Evolutionary conservation across 2,888 invertebrate genomes (phyloP).

Genomic region (Macropis europaea): DNA sequence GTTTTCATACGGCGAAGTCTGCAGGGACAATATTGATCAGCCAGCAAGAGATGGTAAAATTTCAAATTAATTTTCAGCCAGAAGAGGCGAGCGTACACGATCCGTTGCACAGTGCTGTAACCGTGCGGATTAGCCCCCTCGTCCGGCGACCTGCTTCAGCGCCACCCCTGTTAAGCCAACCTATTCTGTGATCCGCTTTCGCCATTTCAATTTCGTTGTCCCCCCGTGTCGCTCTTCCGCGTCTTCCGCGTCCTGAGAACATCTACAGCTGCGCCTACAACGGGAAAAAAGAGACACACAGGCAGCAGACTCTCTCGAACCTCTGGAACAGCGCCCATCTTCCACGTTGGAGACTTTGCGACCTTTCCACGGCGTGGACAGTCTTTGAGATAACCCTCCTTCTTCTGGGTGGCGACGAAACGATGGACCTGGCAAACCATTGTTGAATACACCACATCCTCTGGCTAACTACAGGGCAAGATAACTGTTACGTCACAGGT

Average conservation of each 20-base stretch:
- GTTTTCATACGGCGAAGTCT: neutral
- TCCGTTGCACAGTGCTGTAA: constrained; percentile 51
- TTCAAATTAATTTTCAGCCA: constrained; percentile 59
- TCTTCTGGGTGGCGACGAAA: constrained; percentile 40
- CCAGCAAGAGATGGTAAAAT: constrained; percentile 37
- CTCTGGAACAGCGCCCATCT: constrained; percentile 41
- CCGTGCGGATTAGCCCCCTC: constrained; percentile 61
- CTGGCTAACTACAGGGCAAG: no score
- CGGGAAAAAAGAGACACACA: neutral
- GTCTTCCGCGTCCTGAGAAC: constrained; percentile 70
- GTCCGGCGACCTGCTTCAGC: constrained; percentile 58
- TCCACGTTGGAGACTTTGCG: constrained; percentile 48
- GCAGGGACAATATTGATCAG: constrained; percentile 37
- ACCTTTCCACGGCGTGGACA: constrained; percentile 45
- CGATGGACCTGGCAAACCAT: constrained; percentile 27
- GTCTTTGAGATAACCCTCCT: constrained; percentile 56
- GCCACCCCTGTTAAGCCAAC: constrained; percentile 67
- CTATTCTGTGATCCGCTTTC: constrained; percentile 76
- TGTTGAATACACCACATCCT: no score
- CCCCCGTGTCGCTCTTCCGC: constrained; percentile 63
- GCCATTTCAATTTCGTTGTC: constrained; percentile 76
- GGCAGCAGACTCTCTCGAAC: constrained; percentile 16
- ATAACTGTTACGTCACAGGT: no score
- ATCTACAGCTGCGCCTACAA: constrained; percentile 67
- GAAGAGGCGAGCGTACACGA: constrained; percentile 36